Evolutionary conservation across 2,797 vertebrate species (phyloP), one percentile per base, ranked within the genome.

Genomic region (Acipenser ruthenus): DNA sequence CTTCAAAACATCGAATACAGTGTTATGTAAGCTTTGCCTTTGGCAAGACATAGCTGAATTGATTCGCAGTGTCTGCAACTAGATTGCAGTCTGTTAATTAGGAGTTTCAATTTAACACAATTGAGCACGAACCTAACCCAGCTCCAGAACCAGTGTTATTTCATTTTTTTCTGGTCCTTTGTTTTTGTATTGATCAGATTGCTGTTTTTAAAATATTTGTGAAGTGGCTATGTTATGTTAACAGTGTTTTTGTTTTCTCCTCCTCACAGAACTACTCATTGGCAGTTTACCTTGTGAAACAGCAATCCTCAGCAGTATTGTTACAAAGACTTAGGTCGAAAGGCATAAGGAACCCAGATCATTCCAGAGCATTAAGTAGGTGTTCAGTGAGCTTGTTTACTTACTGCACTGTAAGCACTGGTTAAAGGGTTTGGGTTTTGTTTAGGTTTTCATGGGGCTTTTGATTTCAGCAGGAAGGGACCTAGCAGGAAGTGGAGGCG

Each of bases 311-410:
- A 68, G 90, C 95, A 9, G 90, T 96, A 70, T 85, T 98, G 75
- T 79, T 98, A 78, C 96, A 99, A 89, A 92, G 96, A 82, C 91
- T 99, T 80, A 90, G 95, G 72, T 91, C 92, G 11, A 99, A 99
- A 89, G 96, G 96, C 71, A 98, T 99, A 83, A 90, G 96, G 83
- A 99, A 98, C 85, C 96, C 96, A 3, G 96, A 99, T 86, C 96
- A 98, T 89, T 99, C 96, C 80, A 87, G 95, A 90, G 96, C 96
- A 6, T 91, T 99, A 75, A 99, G 96, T 98, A 92, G 70, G 95
- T 71, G 76, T 12, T 23, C n/a, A 62, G 64, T 71, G 59, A 49
- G 56, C 52, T 15, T 56, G 50, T 67, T 1, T 12, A 15, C 58
- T 69, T 6, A 1, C 59, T 58, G 49, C 60, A 12, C 52, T 49